Base-by-base conservation (phyloP, 2,797 vertebrate genomes). In the Tarsius wallacei region DNA sequence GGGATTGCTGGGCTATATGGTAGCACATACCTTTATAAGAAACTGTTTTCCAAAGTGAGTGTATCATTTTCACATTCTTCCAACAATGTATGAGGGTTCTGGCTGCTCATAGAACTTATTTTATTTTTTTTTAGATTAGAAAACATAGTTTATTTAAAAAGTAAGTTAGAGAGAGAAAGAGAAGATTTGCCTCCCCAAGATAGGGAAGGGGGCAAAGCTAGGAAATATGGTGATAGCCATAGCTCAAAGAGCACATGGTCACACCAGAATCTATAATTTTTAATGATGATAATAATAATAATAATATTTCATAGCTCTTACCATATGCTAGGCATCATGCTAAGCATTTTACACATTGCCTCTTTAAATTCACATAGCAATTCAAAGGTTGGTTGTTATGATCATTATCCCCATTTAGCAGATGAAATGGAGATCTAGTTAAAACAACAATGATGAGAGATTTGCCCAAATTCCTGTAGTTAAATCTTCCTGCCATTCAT, bases 331-430 rank as follows among this genome's bases (percentile, higher is more conserved):
- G 57, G 15, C 7, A 91, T n/a, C 64, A 33, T 87, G 66, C 47
- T 84, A 71, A 96, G 64, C 36, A 78, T 53, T 51, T 49, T 88
- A 51, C 7, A 59, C 11, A 19, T 71, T 93, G 24, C 94, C 83
- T 83, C 15, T 90, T 83, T 96, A 88, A 74, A 90, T 74, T 33
- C 59, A 63, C 42, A 63, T 2, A 76, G 71, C 55, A 85, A 17
- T 90, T 82, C 90, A 71, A 70, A 90, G 68, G 11, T 81, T 47
- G 63, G 5, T 90, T 61, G 68, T 91, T 96, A 63, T 33, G 68
- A 68, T 59, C 63, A 64, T 83, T 85, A 90, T 93, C 66, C 26
- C 55, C 76, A 51, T 84, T 94, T 93, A 89, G 81, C 90, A 96
- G 76, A 81, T 76, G 80, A 91, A 94, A 90, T 61, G 33, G 28